Evolutionary conservation across 2,888 invertebrate species (phyloP).

Genomic region (Pocota personata): DNA sequence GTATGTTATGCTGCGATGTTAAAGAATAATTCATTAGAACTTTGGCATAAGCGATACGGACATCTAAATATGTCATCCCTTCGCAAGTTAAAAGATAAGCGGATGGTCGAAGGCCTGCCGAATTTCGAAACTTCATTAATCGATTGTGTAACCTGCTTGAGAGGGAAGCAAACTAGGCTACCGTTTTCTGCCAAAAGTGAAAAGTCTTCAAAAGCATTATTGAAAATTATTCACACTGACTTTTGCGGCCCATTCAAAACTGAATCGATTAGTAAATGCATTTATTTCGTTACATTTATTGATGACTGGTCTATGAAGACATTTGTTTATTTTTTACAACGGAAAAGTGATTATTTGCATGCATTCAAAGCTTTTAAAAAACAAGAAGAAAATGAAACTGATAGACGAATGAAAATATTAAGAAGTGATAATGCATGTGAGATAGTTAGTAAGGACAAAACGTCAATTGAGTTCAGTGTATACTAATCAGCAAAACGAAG

Average conservation of each 20-base stretch:
- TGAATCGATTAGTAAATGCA: background rate
- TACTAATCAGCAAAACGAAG: too few species aligned
- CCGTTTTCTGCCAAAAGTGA: constrained; percentile 6
- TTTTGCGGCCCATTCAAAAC: background rate
- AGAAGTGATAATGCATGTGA: background rate
- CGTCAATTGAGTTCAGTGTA: background rate
- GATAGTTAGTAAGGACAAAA: background rate
- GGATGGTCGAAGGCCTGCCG: background rate
- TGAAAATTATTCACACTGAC: constrained; percentile 46
- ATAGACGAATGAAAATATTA: background rate
- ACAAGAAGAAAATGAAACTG: background rate
- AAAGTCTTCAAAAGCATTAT: constrained; percentile 10
- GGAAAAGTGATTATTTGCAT: background rate
- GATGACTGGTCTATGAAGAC: background rate
- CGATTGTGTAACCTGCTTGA: constrained; percentile 17
- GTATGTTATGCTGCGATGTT: background rate
- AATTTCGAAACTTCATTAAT: background rate
- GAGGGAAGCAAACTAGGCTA: constrained; percentile 28
- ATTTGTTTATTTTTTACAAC: background rate
- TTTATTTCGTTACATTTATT: background rate
- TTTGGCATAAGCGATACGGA: constrained; percentile 4
- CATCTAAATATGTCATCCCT: background rate
- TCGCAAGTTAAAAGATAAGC: background rate
- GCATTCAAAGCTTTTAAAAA: background rate
- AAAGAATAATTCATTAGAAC: background rate